These are phyloP conservation scores for Cancer borealis DNA, from an alignment of 2,888 invertebrate species.

Conservation along the genomic window DNA sequence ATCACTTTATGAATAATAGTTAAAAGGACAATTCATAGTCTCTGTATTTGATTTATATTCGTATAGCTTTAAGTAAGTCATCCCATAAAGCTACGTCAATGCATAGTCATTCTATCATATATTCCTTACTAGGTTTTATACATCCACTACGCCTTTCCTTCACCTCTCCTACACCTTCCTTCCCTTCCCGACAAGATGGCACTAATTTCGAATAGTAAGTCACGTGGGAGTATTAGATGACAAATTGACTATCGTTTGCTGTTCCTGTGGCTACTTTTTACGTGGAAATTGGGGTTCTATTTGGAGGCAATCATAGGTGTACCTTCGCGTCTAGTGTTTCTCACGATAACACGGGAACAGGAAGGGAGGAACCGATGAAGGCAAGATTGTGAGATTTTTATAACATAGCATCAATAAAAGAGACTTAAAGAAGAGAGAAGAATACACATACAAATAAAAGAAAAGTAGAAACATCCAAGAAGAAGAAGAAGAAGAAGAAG, in stretches of 20 bases:
- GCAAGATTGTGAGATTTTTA: too few species aligned
- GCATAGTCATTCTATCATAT: neutral
- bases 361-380: neutral
- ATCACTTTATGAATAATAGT: neutral
- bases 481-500: neutral
- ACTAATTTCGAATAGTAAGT: neutral
- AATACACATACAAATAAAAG: neutral
- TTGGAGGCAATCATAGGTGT: neutral
- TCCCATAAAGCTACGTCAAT: neutral
- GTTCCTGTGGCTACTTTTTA: neutral
- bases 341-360: neutral
- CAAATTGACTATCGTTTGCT: neutral
- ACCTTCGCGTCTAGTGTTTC: neutral
- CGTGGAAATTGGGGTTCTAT: neutral
- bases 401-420: too few species aligned
- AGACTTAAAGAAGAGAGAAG: neutral
- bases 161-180: neutral
- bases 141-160: neutral
- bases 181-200: neutral
- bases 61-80: neutral
- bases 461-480: neutral
- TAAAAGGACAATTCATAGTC: neutral
- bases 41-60: neutral
- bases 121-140: neutral
- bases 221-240: neutral